A percentile compares a stretch with the other conserved stretches of the same genome.
Evolutionary conservation across 2,113 vertebrate genomes (phyloP).

Genomic region (Oreochromis spilurus): DNA sequence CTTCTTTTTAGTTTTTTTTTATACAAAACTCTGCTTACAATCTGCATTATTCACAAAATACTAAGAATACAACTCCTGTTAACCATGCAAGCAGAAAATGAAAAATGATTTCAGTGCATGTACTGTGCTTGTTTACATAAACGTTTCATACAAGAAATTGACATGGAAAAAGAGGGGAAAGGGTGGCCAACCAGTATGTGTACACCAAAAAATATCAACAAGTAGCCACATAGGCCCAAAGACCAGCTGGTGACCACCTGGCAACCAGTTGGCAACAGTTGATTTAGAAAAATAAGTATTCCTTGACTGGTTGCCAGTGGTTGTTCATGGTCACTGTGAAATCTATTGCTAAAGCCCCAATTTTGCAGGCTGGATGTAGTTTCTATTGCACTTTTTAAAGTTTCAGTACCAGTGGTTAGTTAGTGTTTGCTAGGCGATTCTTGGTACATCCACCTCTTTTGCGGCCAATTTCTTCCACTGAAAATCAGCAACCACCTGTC

Average conservation of each 20-base stretch:
- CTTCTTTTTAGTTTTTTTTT: conserved; percentile 28
- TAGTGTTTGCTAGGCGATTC: neutral
- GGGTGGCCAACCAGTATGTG: neutral
- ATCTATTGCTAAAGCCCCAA: neutral
- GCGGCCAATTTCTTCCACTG: neutral
- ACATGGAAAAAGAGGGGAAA: neutral
- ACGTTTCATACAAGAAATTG: neutral
- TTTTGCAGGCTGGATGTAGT: neutral
- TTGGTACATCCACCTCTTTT: neutral
- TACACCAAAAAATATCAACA: neutral
- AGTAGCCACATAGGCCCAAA: neutral
- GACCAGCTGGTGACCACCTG: neutral
- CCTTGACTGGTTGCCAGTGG: neutral
- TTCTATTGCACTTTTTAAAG: neutral
- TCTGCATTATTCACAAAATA: conserved; percentile 47
- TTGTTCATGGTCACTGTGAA: neutral
- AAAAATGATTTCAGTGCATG: neutral
- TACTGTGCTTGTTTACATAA: neutral
- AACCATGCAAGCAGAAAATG: neutral
- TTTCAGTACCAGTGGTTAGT: neutral
- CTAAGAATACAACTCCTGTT: conserved; percentile 24
- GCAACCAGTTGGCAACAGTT: neutral
- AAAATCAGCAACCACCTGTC: neutral
- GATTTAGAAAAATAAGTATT: neutral
- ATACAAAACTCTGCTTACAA: conserved; percentile 42